Evolutionary conservation across 2,113 vertebrate species (phyloP), one percentile per base, ranked within the genome.

Genomic region (Sakesphorus luctuosus): DNA sequence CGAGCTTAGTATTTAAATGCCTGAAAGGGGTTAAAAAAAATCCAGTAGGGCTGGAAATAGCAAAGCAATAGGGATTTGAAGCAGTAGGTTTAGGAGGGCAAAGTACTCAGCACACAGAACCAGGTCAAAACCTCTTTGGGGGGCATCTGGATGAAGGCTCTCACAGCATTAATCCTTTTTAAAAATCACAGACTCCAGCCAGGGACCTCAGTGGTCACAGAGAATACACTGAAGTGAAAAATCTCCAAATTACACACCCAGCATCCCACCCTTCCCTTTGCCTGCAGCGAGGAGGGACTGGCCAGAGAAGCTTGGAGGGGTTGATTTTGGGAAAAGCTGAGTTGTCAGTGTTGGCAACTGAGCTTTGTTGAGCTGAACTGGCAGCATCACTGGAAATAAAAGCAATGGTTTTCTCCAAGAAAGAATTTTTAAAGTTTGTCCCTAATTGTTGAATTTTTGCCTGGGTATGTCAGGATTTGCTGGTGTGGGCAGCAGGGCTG

Each of bases 1-100:
- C 1, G 11, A 95, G 36, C 58, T 81, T 49, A 84, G 66, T 65
- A 84, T 96, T 96, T 96, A 91, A 96, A 86, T 86, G 65, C 66
- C 56, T 83, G 49, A 65, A 92, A 68, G 8, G 9, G 7, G 10
- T 8, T 15, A 40, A 61, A 28, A 7, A 23, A 13, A 72, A 47
- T 52, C 31, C n/a, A 76, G 69, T 3, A 69, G 35, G 65, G 20
- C 20, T 76, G 76, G 68, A 96, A 91, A 73, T 13, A 87, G 76
- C 31, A 71, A 93, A 71, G 59, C 13, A 62, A 84, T 94, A 95
- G 44, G 61, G 72, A 95, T 96, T 91, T 85, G n/a, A 62, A 73
- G 61, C 1, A 0, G 58, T 59, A 33, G 19, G 16, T 85, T 95
- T 94, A 86, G 63, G 67, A 94, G 44, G 40, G 59, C 20, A 81